Evolutionary conservation across 2,888 invertebrate species (phyloP), one percentile per base, ranked within the genome.

Genomic region (Criorhina ranunculi): DNA sequence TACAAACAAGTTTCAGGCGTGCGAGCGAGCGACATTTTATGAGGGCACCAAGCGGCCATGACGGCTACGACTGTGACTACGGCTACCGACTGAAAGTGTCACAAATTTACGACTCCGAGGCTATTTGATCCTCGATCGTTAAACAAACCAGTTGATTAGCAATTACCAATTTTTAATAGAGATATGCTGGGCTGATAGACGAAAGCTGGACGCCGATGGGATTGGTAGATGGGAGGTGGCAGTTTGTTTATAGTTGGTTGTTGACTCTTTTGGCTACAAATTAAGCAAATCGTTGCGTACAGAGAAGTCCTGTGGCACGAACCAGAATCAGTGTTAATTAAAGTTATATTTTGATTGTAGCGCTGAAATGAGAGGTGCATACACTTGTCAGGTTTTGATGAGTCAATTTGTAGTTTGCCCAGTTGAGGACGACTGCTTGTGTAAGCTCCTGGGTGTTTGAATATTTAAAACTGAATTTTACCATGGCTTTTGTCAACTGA

Each of bases 121-220:
- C 72, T 66, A 72, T 78, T 67, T 66, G 78, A 78, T 83, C 81
- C 12, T 72, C 60, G 79, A 83, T 83, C 78, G 83, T 69, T 83
- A 83, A 78, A 73, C 73, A 72, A 83, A 83, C 83, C 83, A 79
- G 83, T 83, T 79, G 83, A 83, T 83, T 83, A 73, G 83, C 66
- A 79, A 83, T 83, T 83, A 83, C 83, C 62, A 79, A 79, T 79
- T 83, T 83, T 83, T 79, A 83, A 79, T 83, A 79, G 83, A 79
- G 62, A 53, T 40, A 49, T 64, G 42, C 49, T 11, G 40, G 49
- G 59, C 11, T 15, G 51, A 31, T 59, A 64, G 9, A 5, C 24
- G 31, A 9, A 4, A 0, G 5, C 5, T 40, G 19, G 7, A n/a
- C 17, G 17, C 24, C 24, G 24, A 1, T 15, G 44, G 31, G 9